Percentiles rank a stretch among this genome's conserved stretches.
Evolutionary conservation across 2,797 vertebrate genomes (phyloP).

Genomic region (Urophycis tenuis): DNA sequence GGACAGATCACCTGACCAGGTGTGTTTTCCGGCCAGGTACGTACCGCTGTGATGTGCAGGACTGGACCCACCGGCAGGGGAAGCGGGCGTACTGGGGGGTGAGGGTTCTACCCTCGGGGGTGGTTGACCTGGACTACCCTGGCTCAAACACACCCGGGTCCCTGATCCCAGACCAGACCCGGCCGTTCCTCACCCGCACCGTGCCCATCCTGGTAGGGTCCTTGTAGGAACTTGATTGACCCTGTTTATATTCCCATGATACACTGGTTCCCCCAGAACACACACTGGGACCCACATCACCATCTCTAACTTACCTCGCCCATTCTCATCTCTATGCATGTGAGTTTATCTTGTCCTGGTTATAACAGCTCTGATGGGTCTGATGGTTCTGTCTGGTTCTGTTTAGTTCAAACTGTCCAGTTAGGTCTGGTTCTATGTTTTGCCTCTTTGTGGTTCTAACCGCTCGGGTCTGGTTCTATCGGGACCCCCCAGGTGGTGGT

Average conservation of each 20-base stretch:
- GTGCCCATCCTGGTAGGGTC: slow-evolving; percentile 28
- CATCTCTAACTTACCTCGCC: not conserved
- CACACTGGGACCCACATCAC: not conserved
- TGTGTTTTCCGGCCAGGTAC: slow-evolving; percentile 66
- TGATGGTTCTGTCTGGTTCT: not conserved
- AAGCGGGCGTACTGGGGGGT: slow-evolving; percentile 81
- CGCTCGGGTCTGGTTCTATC: not conserved
- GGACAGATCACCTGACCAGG: not conserved
- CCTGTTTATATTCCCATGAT: not conserved
- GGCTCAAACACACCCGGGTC: slow-evolving; percentile 58
- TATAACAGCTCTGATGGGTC: no score
- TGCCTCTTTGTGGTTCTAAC: not conserved
- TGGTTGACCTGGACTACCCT: slow-evolving; percentile 70
- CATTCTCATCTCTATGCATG: no score
- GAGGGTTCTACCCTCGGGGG: slow-evolving; percentile 60
- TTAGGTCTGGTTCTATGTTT: not conserved
- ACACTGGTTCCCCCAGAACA: not conserved
- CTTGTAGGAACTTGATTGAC: slow-evolving; percentile 13
- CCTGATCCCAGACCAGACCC: not conserved
- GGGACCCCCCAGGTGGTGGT: not conserved
- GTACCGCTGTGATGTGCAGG: slow-evolving; percentile 78
- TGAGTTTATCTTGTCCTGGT: no score
- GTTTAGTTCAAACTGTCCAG: not conserved
- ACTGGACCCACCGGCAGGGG: slow-evolving; percentile 53
- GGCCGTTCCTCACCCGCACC: not conserved